These are phyloP conservation scores for Macrostomum cliftonense DNA, from an alignment of 2,888 invertebrate species.

Conservation along the genomic window DNA sequence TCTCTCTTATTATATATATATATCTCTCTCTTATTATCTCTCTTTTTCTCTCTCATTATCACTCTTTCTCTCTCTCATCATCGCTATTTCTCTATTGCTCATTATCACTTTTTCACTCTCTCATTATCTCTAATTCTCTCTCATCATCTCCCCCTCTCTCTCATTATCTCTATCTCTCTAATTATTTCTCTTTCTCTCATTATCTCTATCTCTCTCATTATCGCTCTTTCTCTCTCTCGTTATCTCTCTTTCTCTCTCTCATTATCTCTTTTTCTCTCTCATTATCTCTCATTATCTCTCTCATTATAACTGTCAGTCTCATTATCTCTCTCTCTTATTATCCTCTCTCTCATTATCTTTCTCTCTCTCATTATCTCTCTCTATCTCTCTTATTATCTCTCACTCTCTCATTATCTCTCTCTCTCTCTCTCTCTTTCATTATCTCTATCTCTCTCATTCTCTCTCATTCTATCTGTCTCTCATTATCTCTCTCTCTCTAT, in stretches of 20 bases:
- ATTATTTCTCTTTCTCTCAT: conserved; percentile 9
- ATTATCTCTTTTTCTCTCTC: conserved; percentile 5
- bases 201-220: conserved; percentile 7
- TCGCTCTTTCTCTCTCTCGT: conserved; percentile 6
- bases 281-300: conserved; percentile 3
- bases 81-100: background rate
- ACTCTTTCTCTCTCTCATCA: background rate
- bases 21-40: background rate
- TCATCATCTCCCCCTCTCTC: conserved; percentile 6
- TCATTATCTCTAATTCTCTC: conserved; percentile 6
- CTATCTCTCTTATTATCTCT: conserved; percentile 1
- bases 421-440: conserved; percentile 4
- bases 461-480: background rate
- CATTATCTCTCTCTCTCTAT: background rate
- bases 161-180: conserved; percentile 7
- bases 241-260: conserved; percentile 7
- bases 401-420: conserved; percentile 5
- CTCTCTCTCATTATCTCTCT: background rate
- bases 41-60: background rate
- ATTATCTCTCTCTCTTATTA: background rate
- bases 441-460: conserved; percentile 5
- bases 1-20: conserved; percentile 6
- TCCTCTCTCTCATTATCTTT: background rate
- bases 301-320: background rate
- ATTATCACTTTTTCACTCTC: conserved; percentile 6